These are phyloP conservation scores for Channa striata DNA, from an alignment of 2,797 vertebrate genomes.

Conservation along the genomic window DNA sequence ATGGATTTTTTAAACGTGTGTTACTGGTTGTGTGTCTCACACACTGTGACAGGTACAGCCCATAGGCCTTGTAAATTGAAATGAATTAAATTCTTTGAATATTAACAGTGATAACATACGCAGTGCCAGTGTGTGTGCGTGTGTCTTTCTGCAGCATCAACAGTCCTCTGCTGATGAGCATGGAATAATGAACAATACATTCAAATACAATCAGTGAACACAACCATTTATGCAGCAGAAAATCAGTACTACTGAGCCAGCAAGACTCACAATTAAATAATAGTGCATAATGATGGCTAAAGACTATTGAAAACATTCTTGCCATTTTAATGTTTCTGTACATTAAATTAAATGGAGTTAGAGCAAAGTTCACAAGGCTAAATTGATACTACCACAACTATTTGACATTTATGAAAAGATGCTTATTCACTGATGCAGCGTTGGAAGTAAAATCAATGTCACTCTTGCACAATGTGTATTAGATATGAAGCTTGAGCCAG, in stretches of 20 bases:
- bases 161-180: not conserved
- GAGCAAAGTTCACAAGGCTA: too few species aligned
- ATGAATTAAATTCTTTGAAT: not conserved
- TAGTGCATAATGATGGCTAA: not conserved
- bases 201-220: slow-evolving; percentile 18
- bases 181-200: not conserved
- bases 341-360: not conserved
- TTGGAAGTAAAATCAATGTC: too few species aligned
- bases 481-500: too few species aligned
- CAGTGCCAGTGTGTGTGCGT: not conserved
- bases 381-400: too few species aligned
- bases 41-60: not conserved
- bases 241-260: not conserved
- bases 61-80: not conserved
- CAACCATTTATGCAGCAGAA: not conserved
- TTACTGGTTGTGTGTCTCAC: slow-evolving; percentile 20
- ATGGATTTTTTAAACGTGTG: slow-evolving; percentile 15
- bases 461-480: too few species aligned
- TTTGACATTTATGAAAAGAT: too few species aligned
- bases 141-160: not conserved
- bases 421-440: too few species aligned
- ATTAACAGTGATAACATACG: not conserved
- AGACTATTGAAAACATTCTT: not conserved
- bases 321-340: not conserved
- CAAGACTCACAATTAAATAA: not conserved